Base-by-base conservation (phyloP, 2,797 vertebrate species). In the Poeciliopsis gracilis region DNA sequence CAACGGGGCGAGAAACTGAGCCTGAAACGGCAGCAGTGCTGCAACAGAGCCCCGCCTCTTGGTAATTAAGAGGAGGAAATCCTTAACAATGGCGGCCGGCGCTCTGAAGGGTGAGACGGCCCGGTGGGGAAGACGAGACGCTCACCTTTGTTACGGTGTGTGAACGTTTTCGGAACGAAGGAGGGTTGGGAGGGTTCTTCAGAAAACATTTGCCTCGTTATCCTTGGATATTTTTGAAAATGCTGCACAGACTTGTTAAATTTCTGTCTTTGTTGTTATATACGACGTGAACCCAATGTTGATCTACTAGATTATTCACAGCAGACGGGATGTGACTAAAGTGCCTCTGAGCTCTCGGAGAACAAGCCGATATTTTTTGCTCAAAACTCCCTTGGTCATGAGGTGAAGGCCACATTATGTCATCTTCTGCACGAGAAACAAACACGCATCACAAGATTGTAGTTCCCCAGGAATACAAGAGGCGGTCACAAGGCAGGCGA, bases 21-120 rank as follows among this genome's bases (percentile, higher is more conserved):
- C 88, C 82, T 78, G 91, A 91, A 90, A 88, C 90, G 79, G 86
- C 89, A 88, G 88, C 84, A 76, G 74, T 74, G 76, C 63, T 25
- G 77, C 84, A 88, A 93, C 90, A 95, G 93, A 92, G 89, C 83
- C 66, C 67, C 73, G 82, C 77, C 82, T 92, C 91, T 82, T n/a
- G n/a, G 84, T 88, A 89, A 92, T 94, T 93, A 94, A 93, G 85
- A 77, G 59, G 86, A 92, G 94, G 92, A 93, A 93, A 93, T 72
- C 86, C 77, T 53, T 73, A 73, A 93, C 87, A 94, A 92, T 94
- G 84, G 79, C 80, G n/a, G 83, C 59, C 36, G 4, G 23, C 79
- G 59, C 87, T 88, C 82, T 90, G 91, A 93, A 89, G 89, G 82
- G 84, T 79, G 86, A 93, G 87, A 91, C 10, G 82, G 83, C 77